Percentiles rank a stretch among this genome's conserved stretches.
Evolutionary conservation across 2,113 vertebrate species (phyloP).

Genomic region (Phaethornis superciliosus): DNA sequence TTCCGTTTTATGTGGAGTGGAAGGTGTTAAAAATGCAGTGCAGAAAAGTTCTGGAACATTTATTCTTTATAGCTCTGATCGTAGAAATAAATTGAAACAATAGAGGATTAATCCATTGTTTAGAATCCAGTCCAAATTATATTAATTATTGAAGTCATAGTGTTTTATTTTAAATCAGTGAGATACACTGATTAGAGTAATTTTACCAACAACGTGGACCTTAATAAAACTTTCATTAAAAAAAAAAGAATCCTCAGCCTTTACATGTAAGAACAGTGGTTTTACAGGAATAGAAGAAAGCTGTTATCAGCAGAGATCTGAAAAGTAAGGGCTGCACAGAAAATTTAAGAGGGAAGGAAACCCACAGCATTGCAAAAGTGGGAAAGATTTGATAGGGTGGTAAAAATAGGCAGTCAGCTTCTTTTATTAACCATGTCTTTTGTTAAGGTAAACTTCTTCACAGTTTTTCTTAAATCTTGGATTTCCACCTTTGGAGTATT

Average conservation of each 20-base stretch:
- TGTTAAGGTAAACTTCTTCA: neutral
- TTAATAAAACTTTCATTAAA: neutral
- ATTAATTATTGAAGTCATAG: neutral
- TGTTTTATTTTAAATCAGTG: neutral
- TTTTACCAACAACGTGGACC: neutral
- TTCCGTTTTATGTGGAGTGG: neutral
- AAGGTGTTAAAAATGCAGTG: neutral
- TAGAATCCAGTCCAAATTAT: neutral
- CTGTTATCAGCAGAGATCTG: neutral
- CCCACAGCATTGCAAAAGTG: neutral
- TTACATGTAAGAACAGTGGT: rapidly evolving
- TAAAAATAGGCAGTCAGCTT: neutral
- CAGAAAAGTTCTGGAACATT: neutral
- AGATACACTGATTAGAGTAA: neutral
- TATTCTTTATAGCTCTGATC: neutral
- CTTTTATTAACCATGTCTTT: neutral
- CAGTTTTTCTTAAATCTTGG: neutral
- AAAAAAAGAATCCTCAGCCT: neutral
- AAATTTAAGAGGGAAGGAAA: neutral
- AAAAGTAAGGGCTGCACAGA: neutral
- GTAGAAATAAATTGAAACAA: neutral
- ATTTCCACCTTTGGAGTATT: neutral
- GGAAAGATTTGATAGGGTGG: neutral
- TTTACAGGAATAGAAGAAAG: neutral
- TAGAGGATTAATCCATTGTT: neutral